These are phyloP conservation scores for Aleiodes alternator DNA, from an alignment of 2,888 invertebrate species.

Conservation along the genomic window DNA sequence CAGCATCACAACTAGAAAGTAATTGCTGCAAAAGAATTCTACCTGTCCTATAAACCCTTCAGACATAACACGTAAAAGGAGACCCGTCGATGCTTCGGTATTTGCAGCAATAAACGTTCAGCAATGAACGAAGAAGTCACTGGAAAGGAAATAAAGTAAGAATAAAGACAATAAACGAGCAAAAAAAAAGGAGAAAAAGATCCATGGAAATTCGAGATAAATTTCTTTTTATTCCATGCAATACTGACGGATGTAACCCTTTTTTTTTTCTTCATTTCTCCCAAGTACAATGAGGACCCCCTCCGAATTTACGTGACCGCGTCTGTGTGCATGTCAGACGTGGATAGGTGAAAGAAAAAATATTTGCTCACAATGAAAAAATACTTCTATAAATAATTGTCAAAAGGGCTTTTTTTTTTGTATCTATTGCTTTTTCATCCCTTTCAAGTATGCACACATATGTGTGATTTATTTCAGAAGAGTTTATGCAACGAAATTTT, in stretches of 20 bases:
- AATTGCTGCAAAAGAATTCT: constrained; percentile 43
- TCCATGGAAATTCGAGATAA: constrained; percentile 61
- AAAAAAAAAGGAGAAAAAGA: constrained; percentile 3
- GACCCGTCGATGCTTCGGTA: constrained; percentile 53
- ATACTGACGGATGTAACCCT: constrained; percentile 55
- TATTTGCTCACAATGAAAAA: neutral
- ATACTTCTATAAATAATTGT: constrained; percentile 16
- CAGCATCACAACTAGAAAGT: neutral
- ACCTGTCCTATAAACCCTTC: constrained; percentile 41
- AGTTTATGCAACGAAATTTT: no score
- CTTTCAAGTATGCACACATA: neutral
- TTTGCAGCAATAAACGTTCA: constrained; percentile 52
- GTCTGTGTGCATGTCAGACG: constrained; percentile 30
- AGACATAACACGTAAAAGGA: constrained; percentile 45
- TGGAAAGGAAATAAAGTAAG: constrained; percentile 35
- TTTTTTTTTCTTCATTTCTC: constrained; percentile 47
- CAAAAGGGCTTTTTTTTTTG: neutral
- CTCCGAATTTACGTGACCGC: constrained; percentile 33
- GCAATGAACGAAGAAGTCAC: constrained; percentile 50
- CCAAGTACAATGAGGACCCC: constrained; percentile 17
- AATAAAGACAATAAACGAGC: neutral
- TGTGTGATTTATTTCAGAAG: neutral
- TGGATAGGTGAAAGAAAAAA: constrained; percentile 7
- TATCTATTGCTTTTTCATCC: neutral
- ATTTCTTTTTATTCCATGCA: constrained; percentile 51